Evolutionary conservation across 1,140 invertebrate genomes (phyloP), one percentile per base, ranked within the genome.

Genomic region (Drosophila sproati): DNA sequence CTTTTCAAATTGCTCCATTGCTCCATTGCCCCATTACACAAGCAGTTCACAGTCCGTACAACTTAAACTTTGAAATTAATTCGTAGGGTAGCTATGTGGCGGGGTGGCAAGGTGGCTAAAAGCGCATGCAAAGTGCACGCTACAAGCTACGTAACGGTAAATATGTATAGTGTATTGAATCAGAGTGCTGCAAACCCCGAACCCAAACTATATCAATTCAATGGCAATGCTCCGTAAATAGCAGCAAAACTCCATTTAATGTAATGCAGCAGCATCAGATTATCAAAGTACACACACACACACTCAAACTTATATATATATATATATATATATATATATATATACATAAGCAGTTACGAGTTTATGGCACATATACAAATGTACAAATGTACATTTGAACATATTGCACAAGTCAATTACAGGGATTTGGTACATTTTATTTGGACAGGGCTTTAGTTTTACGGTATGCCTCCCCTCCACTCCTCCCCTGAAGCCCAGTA

Each of bases 371-470:
- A 39, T 32, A 55, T 67, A 60, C 12, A 37, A 32, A 35, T 43
- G 64, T 55, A 68, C 48, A 61, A 55, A 73, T 80, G 69, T 61
- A 61, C 60, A 56, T 68, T 68, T 68, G 63, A 70, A 75, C 78
- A 78, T 86, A 86, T 86, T 86, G 82, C 75, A 86, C 67, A 82
- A 86, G 82, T 86, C 82, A 86, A 86, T 86, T 86, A 86, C 82
- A 71, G 82, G 82, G 82, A 86, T 86, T 77, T 79, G 31, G 71
- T 79, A 82, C 75, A 87, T 86, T 86, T 86, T 86, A 87, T 86
- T 81, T 86, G 39, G 71, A 32, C 59, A 55, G 80, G 75, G 77
- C 85, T 86, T 86, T 57, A 73, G 82, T 82, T 78, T 80, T 80
- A 63, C 39, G 64, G 41, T 51, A n/a, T 3, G 34, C 28, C 29